A percentile compares a stretch with the other conserved stretches of the same genome.
phyloP scores from a whole-genome alignment of 2,888 invertebrate species.

The Acronicta leporina region DNA sequence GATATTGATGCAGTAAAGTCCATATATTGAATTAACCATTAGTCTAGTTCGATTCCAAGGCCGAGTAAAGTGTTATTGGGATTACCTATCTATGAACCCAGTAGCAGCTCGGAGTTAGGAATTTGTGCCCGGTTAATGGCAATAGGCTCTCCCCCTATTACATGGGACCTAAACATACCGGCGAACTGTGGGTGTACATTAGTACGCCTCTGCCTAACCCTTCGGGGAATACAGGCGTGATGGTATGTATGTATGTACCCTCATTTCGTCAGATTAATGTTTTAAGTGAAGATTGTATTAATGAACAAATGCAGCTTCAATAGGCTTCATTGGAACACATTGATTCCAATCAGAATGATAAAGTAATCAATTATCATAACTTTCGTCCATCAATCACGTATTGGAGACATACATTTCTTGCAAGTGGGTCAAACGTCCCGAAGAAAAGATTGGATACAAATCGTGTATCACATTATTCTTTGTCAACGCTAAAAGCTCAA shows the following conservation, averaged over 20 bases:
- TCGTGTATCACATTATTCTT: constrained; percentile 73
- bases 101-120: too few relatives aligned
- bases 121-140: too few relatives aligned
- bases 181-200: too few relatives aligned
- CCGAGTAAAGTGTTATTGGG: too few relatives aligned
- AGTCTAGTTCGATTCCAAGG: too few relatives aligned
- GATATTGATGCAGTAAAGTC: not conserved
- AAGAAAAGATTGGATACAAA: constrained; percentile 60
- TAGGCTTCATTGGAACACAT: constrained; percentile 6
- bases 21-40: too few relatives aligned
- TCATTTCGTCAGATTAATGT: not conserved
- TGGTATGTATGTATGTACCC: too few relatives aligned
- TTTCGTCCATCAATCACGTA: constrained; percentile 58
- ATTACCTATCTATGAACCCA: too few relatives aligned
- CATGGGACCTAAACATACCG: too few relatives aligned
- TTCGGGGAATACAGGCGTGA: too few relatives aligned
- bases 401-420: constrained; percentile 48
- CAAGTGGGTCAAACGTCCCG: constrained; percentile 61
- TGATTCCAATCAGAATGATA: constrained; percentile 11
- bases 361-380: constrained; percentile 44
- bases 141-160: too few relatives aligned
- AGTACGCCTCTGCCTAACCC: too few relatives aligned
- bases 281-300: not conserved
- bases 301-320: constrained; percentile 4
- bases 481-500: constrained; percentile 79